Evolutionary conservation across 2,888 invertebrate species (phyloP), one percentile per base, ranked within the genome.

Genomic region (Netelia virgata): DNA sequence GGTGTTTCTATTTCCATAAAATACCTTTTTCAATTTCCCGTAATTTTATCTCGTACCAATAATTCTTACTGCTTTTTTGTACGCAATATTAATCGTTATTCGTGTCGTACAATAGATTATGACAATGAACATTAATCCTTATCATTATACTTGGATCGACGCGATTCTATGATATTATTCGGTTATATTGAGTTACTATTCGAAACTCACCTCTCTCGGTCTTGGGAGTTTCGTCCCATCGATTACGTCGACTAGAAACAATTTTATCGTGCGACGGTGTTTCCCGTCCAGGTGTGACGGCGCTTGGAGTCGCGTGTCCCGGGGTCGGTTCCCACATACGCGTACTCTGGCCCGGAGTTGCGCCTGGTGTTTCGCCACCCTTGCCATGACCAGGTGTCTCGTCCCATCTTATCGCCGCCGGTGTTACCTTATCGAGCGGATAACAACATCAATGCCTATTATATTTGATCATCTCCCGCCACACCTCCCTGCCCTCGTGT

Each of bases 141-240:
- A 23, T 23, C 23, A 23, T 28, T 28, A 28, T 28, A n/a, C n/a
- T 28, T 28, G 28, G 28, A 28, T 28, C 28, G 2, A 3, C 28
- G 3, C 28, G 28, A 28, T 28, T 28, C 28, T 3, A 28, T 36
- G 36, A 36, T 36, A 36, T 36, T 36, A 36, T 36, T 36, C 6
- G 6, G 6, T 5, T 36, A 36, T 36, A 36, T 36, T 50, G 75
- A 75, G 14, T 61, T 53, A 18, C n/a, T 36, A 70, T 36, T 36
- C 9, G 18, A 57, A 11, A 20, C n/a, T 78, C 90, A 96, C 97
- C 97, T 93, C 99, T 95, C 92, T 99, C 99, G 3, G 99, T 98
- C 94, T 98, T 98, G 0, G 99, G 99, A 0, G 99, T 99, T 94
- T 99, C 99, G 94, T 99, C 99, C 99, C 99, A 99, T 83, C 99